Percentiles rank a stretch among this genome's conserved stretches.
phyloP scores from a whole-genome alignment of 2,888 invertebrate species.

The Cantharis rufa region DNA sequence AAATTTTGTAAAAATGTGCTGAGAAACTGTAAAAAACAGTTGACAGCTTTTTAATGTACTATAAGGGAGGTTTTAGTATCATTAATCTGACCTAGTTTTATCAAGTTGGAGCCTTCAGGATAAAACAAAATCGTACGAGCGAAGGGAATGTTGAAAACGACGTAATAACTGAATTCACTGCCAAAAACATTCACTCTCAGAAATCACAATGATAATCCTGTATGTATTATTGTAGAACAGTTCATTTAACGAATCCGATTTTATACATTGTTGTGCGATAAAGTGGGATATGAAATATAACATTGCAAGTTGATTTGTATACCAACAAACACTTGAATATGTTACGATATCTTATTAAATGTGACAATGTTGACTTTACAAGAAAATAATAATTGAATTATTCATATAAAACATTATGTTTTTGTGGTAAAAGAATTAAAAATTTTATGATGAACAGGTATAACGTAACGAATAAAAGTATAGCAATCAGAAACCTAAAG shows the following conservation, averaged over 20 bases:
- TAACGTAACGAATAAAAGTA: too few species aligned
- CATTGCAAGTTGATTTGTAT: not conserved
- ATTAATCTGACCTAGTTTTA: constrained; percentile 26
- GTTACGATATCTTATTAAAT: not conserved
- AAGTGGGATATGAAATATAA: not conserved
- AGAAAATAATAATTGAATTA: not conserved
- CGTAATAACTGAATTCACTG: constrained; percentile 24
- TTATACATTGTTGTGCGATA: not conserved
- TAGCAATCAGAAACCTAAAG: too few species aligned
- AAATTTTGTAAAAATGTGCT: not conserved
- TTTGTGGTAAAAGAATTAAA: not conserved
- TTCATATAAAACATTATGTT: not conserved
- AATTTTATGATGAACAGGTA: too few species aligned
- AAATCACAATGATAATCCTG: not conserved
- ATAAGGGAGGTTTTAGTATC: constrained; percentile 16
- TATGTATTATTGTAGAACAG: not conserved
- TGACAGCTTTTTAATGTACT: constrained; percentile 21
- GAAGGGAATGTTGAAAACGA: constrained; percentile 20
- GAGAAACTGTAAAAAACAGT: constrained; percentile 14
- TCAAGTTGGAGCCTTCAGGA: constrained; percentile 17
- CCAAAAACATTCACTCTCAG: not conserved
- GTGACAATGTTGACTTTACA: not conserved
- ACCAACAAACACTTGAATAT: not conserved
- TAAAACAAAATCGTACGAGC: constrained; percentile 19
- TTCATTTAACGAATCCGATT: not conserved